Base-by-base conservation (phyloP, 2,113 vertebrate species). In the Maccullochella peelii region DNA sequence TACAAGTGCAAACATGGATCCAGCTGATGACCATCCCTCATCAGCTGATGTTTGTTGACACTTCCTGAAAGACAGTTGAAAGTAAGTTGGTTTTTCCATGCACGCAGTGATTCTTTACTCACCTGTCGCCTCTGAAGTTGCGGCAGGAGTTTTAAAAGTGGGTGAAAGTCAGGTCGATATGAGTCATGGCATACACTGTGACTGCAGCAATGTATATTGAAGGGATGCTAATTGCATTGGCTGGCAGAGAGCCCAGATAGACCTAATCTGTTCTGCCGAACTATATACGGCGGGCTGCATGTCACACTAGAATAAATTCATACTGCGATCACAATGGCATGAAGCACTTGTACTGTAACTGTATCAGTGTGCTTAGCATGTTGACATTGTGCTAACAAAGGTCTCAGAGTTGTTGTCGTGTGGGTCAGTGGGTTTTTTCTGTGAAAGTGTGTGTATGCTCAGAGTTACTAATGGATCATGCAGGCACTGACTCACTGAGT, bases 391-490 rank as follows among this genome's bases (percentile, higher is more conserved):
- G 69, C 73, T 71, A 55, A 68, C 74, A 61, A 69, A 84, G 78
- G 73, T 80, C 57, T 88, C 75, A 30, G 69, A 49, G 85, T 85
- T 86, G 81, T 58, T 68, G 75, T 62, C 0, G 23, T 62, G 82
- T 84, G 85, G 88, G 81, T 90, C 86, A 83, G 77, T 49, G 85
- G 74, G 79, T 61, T 77, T 80, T 72, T 27, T 30, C 20, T 63
- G 25, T 50, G 11, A 10, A 44, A 25, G 73, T 36, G 38, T 77
- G 40, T 81, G 66, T 84, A 25, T 82, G 80, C 85, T 83, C 84
- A 83, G 82, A 82, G 88, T 86, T 89, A 78, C 90, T 94, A 95
- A 95, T 95, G 93, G 94, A 94, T 88, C 92, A 88, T 86, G 79
- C 85, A 91, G 83, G 68, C 88, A 76, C 82, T 86, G 89, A 90